Base-by-base conservation (phyloP, 2,888 invertebrate species). In the Drosophila diplacantha region DNA sequence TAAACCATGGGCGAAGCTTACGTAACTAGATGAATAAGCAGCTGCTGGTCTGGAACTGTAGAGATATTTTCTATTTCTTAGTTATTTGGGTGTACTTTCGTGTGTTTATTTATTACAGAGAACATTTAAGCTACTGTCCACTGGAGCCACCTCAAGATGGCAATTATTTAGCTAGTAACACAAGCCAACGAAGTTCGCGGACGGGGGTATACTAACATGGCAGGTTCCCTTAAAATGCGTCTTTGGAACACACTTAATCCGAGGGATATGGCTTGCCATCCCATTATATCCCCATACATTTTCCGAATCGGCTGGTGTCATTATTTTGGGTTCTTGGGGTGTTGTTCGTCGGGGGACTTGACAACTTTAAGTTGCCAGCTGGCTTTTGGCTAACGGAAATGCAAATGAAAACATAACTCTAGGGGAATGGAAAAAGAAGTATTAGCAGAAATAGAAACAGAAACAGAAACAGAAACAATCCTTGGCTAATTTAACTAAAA, bases 21-120 rank as follows among this genome's bases (percentile, higher is more conserved):
- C 54, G 41, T 75, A 69, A 63, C 61, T 74, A 70, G 71, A 73
- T 47, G 69, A 75, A 75, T 61, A 73, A 78, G 75, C 73, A 71
- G 63, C 59, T 47, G 34, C 43, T 55, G 49, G 49, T 41, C 31
- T 46, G 63, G 56, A 56, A 39, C 56, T 65, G 44, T 31, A 44
- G 44, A 31, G 35, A 44, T 44, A 46, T 65, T 57, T 64, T 38
- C 60, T 62, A 60, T 62, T 62, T 44, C 31, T 51, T 59, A 61
- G 59, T 59, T 58, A 29, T 38, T 50, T 51, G 8, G 49, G 49
- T 58, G 49, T 16, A 22, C n/a, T 8, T 12, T 57, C 5, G 6
- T 24, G 20, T 47, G 16, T 46, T 31, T 49, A 18, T 32, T 39
- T 60, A 39, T 50, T 43, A 61, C 60, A 58, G 39, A 41, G 49